Conservation (phyloP, 2,113 vertebrate species). For the Phyllopteryx taeniolatus region DNA sequence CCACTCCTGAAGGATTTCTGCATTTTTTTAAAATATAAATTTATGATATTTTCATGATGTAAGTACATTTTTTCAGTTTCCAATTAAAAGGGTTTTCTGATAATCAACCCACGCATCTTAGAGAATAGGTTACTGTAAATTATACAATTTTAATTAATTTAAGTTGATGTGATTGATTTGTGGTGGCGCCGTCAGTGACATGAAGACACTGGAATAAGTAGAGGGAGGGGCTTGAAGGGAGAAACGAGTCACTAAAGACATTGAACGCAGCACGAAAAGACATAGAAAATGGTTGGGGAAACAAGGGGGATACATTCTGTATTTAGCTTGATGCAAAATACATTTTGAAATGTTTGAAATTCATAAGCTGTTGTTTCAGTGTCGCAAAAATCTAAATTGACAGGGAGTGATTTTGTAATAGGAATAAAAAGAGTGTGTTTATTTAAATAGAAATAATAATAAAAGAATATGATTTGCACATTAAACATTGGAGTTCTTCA, state of each 20-base stretch:
- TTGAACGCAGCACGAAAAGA: background rate
- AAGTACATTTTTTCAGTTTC: background rate
- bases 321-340: background rate
- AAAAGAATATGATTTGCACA: background rate
- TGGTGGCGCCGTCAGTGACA: conserved; percentile 10
- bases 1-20: background rate
- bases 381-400: background rate
- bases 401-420: too few species aligned
- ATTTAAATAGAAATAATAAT: too few species aligned
- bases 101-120: background rate
- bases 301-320: background rate
- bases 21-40: background rate
- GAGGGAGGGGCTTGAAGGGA: background rate
- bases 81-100: conserved; percentile 1
- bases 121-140: conserved; percentile 7
- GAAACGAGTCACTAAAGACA: conserved; percentile 4
- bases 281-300: background rate
- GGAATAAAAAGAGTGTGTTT: background rate
- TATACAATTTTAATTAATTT: conserved; percentile 1
- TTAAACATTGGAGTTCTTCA: background rate
- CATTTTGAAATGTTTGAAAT: background rate
- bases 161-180: conserved; percentile 5
- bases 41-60: background rate
- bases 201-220: conserved; percentile 8
- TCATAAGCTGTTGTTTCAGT: background rate